Conservation (phyloP, 2,888 invertebrate species). For the Azorinus chamasolen region DNA sequence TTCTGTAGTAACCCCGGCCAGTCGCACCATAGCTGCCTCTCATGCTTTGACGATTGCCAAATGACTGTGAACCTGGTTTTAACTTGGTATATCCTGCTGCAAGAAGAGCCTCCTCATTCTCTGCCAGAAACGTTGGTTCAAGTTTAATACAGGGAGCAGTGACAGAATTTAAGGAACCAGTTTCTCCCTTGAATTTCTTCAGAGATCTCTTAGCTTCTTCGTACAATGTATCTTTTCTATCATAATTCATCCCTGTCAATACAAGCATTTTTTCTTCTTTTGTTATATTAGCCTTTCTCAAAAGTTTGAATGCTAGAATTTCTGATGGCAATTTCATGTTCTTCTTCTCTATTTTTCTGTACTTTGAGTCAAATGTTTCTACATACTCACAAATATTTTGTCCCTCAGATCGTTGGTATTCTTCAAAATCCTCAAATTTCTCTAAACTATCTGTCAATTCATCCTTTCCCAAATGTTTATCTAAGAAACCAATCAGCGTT, state of each 20-base stretch:
- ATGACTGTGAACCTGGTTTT: too few relatives aligned
- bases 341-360: too few relatives aligned
- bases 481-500: too few relatives aligned
- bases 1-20: slow-evolving; percentile 1
- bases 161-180: too few relatives aligned
- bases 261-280: slow-evolving; percentile 55
- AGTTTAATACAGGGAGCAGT: too few relatives aligned
- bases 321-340: slow-evolving; percentile 63
- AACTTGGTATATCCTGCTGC: slow-evolving; percentile 19
- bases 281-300: slow-evolving; percentile 56
- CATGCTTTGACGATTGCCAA: too few relatives aligned
- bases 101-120: slow-evolving; percentile 20
- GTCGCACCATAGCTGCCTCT: too few relatives aligned
- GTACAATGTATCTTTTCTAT: too few relatives aligned
- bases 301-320: slow-evolving; percentile 60
- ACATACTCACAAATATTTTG: slow-evolving; percentile 54
- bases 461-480: slow-evolving; percentile 60
- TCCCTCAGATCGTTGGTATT: slow-evolving; percentile 30
- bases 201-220: too few relatives aligned
- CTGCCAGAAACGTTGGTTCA: slow-evolving; percentile 9
- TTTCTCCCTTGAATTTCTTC: too few relatives aligned
- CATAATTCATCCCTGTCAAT: slow-evolving; percentile 62
- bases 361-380: slow-evolving; percentile 51
- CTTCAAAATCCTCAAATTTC: slow-evolving; percentile 57
- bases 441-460: slow-evolving; percentile 57